Conservation (phyloP, 1,140 invertebrate genomes). For the Pissodes strobi region DNA sequence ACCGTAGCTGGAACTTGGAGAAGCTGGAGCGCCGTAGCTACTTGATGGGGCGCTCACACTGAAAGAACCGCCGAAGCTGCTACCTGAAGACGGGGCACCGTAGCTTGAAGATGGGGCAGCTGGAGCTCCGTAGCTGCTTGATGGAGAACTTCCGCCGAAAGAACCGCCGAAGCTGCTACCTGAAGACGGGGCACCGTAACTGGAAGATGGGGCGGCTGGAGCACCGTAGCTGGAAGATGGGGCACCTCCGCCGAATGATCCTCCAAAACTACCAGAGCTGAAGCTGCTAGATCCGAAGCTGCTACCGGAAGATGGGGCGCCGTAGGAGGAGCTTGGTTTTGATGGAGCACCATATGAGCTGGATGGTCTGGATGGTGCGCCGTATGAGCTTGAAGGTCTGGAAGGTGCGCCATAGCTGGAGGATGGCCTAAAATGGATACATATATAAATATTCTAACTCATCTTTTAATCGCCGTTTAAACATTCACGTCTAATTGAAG, state of each 20-base stretch:
- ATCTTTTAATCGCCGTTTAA: too few relatives aligned
- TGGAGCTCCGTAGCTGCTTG: constrained; percentile 18
- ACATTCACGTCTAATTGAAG: too few relatives aligned
- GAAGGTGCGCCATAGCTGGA: constrained; percentile 45
- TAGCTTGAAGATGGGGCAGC: constrained; percentile 50
- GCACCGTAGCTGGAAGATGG: constrained; percentile 37
- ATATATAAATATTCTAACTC: constrained; percentile 30
- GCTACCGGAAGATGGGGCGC: constrained; percentile 52
- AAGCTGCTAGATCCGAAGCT: constrained; percentile 52
- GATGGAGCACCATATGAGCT: constrained; percentile 36
- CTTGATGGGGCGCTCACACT: constrained; percentile 40
- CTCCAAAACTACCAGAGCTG: constrained; percentile 27
- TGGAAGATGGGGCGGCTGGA: constrained; percentile 41
- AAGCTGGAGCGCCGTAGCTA: constrained; percentile 30
- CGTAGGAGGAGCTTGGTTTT: constrained; percentile 53
- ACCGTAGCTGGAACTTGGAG: constrained; percentile 49
- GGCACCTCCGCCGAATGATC: constrained; percentile 33
- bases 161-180: constrained; percentile 34
- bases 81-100: constrained; percentile 52
- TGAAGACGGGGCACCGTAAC: constrained; percentile 55
- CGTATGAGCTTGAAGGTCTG: constrained; percentile 45
- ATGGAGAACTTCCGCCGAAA: constrained; percentile 21
- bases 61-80: constrained; percentile 31
- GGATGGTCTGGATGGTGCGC: constrained; percentile 44
- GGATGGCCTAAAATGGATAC: constrained; percentile 22